Evolutionary conservation across 1,140 invertebrate species (phyloP), one percentile per base, ranked within the genome.

Genomic region (Tetranychus cinnabarinus): DNA sequence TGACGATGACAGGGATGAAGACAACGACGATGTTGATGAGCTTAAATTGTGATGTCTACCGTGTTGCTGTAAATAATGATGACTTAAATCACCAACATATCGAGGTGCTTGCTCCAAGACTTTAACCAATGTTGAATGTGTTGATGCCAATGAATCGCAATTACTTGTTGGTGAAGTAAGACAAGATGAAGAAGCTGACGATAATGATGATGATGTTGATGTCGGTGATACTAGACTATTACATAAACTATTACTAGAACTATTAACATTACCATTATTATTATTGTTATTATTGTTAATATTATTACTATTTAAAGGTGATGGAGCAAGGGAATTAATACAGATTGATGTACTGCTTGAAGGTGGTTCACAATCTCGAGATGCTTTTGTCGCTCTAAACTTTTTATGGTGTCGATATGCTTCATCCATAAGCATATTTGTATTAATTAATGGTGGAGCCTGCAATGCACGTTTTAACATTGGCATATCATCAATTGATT

Each of bases 381-480:
- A 42, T 5, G 39, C 10, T 60, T 5, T 85, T 74, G 68, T 65
- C n/a, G 67, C 67, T 3, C 88, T 79, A 78, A 92, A 91, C 71
- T 92, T 92, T 72, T 92, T 92, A 76, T 92, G 88, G 54, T 87
- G 86, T 68, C 89, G 87, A 75, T 91, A 91, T 1, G 87, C 87
- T 72, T 90, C 87, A 70, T 90, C 87, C 86, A 91, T 90, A 47
- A 91, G 72, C 1, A 84, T 84, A 68, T 86, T 86, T 50, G 85
- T 86, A 58, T 65, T 68, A 35, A 69, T 59, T 1, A 90, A 73
- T 0, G 88, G 88, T 1, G 88, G 88, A 1, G 88, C 88, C 70
- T 91, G 86, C 1, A 92, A 77, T 0, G 89, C 88, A 35, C 88
- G 79, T 69, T 91, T 91, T 59, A 93, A 73, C 61, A 91, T 86